Conservation (phyloP, 2,113 vertebrate species). For the Muntiacus muntjak region DNA sequence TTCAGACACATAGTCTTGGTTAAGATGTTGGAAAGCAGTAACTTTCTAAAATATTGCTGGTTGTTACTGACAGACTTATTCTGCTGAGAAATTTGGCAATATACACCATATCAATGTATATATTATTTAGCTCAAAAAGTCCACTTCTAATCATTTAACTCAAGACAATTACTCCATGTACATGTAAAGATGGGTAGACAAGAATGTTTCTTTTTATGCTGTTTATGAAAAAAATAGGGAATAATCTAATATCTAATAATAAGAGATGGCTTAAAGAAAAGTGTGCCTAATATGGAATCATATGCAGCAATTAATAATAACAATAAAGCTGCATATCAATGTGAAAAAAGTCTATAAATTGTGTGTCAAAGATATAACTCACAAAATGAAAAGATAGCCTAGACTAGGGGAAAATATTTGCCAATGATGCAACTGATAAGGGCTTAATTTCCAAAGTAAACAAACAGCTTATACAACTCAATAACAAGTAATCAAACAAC, state of each 20-base stretch:
- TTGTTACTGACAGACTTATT: constrained; percentile 1
- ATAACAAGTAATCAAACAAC: not conserved
- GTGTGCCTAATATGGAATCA: not conserved
- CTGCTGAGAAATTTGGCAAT: not conserved
- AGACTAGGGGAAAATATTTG: not conserved
- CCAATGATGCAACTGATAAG: not conserved
- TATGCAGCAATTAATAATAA: not conserved
- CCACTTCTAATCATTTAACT: constrained; percentile 13
- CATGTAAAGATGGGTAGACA: not conserved
- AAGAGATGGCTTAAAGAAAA: not conserved
- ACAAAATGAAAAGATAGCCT: not conserved
- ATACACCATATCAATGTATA: not conserved
- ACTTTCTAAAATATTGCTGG: not conserved
- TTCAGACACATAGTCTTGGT: not conserved
- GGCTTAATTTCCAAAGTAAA: not conserved
- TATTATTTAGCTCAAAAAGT: constrained; percentile 4
- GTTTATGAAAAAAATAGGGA: not conserved
- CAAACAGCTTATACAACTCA: not conserved
- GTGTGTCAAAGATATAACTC: not conserved
- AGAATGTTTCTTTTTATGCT: constrained; percentile 23
- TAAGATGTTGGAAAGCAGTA: not conserved
- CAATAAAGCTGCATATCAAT: not conserved
- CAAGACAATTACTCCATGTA: not conserved
- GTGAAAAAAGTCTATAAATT: not conserved
- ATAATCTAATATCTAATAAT: not conserved